Percentiles rank a stretch among this genome's conserved stretches.
Conservation (phyloP, 2,888 invertebrate genomes). For the Orthosia gothica region DNA sequence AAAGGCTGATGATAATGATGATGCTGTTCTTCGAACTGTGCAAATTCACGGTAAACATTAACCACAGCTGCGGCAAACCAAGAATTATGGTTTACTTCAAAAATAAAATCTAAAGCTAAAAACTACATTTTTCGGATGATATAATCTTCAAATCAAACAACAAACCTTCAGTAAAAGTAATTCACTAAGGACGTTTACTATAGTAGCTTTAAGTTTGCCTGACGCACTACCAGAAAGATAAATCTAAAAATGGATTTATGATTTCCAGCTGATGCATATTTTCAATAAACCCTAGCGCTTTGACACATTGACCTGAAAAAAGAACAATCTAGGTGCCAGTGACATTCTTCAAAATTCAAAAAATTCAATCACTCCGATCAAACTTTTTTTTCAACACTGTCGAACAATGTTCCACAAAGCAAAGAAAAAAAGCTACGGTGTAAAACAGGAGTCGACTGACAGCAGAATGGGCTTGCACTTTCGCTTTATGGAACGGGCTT, state of each 20-base stretch:
- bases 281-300: background rate
- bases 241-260: background rate
- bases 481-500: conserved; percentile 55
- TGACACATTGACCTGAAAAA: conserved; percentile 1
- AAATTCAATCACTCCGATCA: conserved; percentile 36
- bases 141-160: background rate
- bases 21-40: background rate
- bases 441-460: conserved; percentile 58
- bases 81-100: background rate
- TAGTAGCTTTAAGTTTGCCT: background rate
- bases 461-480: conserved; percentile 62
- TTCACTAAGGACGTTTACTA: background rate
- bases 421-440: conserved; percentile 27
- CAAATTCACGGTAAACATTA: background rate
- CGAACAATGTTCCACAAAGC: conserved; percentile 37
- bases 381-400: conserved; percentile 17
- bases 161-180: background rate
- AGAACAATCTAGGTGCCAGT: conserved; percentile 3
- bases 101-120: background rate
- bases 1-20: background rate
- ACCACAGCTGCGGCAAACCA: background rate
- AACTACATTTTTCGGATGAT: background rate
- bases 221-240: background rate
- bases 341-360: background rate
- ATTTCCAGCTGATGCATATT: background rate